phyloP scores from a whole-genome alignment of 2,888 invertebrate species.

The Phaedon cochleariae region DNA sequence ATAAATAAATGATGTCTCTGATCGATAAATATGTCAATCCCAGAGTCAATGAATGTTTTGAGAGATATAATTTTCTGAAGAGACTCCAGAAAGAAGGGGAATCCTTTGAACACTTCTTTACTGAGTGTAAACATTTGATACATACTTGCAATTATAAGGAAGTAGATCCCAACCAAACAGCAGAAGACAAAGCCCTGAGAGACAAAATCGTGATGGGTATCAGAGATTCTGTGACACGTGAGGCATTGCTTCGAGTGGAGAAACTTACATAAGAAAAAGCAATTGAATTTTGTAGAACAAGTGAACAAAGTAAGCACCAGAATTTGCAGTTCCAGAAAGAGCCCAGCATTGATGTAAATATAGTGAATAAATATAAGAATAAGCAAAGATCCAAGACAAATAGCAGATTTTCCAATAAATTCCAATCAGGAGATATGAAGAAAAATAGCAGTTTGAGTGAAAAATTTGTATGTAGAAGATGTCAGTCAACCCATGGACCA shows the following conservation, averaged over 20 bases:
- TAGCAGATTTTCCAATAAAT: background rate
- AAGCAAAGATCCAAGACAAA: background rate
- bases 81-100: constrained; percentile 37
- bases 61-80: constrained; percentile 39
- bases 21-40: constrained; percentile 41
- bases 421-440: constrained; percentile 8
- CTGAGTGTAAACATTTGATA: constrained; percentile 26
- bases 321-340: constrained; percentile 19
- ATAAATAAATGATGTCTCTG: constrained; percentile 22
- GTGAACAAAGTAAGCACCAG: constrained; percentile 39
- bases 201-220: constrained; percentile 43
- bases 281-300: constrained; percentile 39
- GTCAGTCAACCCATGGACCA: constrained; percentile 34
- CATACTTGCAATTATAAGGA: constrained; percentile 23
- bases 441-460: constrained; percentile 7
- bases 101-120: constrained; percentile 39
- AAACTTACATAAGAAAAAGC: constrained; percentile 39
- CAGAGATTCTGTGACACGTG: constrained; percentile 33
- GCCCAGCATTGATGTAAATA: background rate
- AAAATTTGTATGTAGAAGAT: constrained; percentile 36
- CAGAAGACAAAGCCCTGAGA: constrained; percentile 37
- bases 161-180: constrained; percentile 11
- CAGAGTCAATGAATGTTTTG: constrained; percentile 40
- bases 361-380: constrained; percentile 14
- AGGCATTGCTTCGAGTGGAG: constrained; percentile 42